phyloP scores from a whole-genome alignment of 2,113 vertebrate genomes.

The Ursus arctos region DNA sequence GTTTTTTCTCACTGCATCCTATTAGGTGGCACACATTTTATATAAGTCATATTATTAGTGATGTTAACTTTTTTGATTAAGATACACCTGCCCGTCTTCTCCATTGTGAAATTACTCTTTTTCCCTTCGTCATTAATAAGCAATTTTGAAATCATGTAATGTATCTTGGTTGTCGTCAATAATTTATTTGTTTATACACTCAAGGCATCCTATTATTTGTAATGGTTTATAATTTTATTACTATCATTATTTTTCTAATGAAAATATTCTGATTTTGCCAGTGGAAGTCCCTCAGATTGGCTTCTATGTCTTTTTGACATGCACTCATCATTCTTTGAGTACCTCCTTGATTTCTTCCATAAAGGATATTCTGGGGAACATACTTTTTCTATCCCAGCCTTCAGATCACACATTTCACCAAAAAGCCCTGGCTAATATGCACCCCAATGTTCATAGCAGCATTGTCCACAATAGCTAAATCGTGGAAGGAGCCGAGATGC shows the following conservation, averaged over 20 bases:
- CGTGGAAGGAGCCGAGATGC: too few species aligned
- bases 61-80: background rate
- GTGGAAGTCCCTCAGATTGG: background rate
- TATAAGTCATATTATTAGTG: background rate
- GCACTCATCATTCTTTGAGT: background rate
- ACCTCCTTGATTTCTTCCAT: background rate
- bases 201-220: background rate
- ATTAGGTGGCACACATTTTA: background rate
- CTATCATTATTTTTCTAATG: background rate
- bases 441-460: too few species aligned
- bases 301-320: background rate
- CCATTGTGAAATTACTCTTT: background rate
- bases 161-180: background rate
- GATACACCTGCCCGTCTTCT: background rate
- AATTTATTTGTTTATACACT: background rate
- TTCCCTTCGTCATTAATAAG: background rate
- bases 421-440: background rate
- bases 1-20: background rate
- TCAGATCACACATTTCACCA: background rate
- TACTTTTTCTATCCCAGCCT: background rate
- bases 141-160: background rate
- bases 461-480: too few species aligned
- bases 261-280: background rate
- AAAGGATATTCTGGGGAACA: background rate
- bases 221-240: background rate